phyloP scores from a whole-genome alignment of 2,113 vertebrate genomes.

The Equus przewalskii region DNA sequence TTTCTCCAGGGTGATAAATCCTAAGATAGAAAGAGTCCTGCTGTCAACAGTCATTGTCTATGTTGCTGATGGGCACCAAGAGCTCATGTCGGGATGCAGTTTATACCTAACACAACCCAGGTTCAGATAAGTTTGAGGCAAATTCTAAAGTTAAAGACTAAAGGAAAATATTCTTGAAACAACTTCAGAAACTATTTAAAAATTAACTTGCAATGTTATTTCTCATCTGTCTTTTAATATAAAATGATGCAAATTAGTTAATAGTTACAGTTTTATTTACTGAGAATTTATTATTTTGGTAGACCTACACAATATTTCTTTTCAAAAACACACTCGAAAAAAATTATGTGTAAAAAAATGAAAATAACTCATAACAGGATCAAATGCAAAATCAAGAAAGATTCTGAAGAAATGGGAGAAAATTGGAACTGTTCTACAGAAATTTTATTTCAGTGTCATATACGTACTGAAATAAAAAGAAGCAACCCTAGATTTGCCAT shows the following conservation, averaged over 20 bases:
- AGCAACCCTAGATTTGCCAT: neutral
- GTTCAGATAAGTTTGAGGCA: neutral
- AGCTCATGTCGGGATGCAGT: neutral
- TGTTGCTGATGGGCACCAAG: too few relatives aligned
- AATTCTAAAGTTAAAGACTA: neutral
- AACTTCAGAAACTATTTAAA: neutral
- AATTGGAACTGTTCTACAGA: neutral
- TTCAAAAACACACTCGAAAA: neutral
- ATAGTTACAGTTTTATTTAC: neutral
- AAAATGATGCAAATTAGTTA: neutral
- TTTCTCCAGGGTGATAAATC: rapidly evolving
- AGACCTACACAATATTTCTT: neutral
- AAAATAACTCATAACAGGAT: neutral
- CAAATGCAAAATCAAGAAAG: neutral
- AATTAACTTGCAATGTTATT: neutral
- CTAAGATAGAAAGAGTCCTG: neutral
- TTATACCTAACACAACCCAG: neutral
- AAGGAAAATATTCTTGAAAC: neutral
- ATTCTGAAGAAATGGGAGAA: neutral
- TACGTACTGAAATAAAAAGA: neutral
- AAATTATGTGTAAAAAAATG: neutral
- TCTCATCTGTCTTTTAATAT: neutral
- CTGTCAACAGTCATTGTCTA: rapidly evolving
- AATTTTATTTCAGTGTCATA: neutral
- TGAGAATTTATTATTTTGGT: neutral